Conservation (phyloP, 2,888 invertebrate genomes). For the Anarsia innoxiella region DNA sequence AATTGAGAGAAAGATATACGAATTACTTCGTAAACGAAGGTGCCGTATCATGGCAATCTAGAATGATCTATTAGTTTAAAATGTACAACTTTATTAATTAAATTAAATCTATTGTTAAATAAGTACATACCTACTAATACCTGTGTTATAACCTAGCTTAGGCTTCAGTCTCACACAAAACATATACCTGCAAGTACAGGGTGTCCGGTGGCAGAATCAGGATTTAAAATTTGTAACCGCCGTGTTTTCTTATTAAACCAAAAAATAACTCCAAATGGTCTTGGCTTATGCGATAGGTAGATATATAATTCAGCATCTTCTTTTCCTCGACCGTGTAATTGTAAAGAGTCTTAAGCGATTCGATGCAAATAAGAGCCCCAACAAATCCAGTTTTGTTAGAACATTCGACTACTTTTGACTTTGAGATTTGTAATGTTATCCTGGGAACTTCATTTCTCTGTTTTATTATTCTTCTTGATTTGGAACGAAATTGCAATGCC, state of each 20-base stretch:
- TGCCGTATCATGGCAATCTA: no score
- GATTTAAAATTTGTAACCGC: constrained; percentile 20
- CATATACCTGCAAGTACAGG: no score
- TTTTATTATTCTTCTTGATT: constrained; percentile 3
- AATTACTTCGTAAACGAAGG: no score
- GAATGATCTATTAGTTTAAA: no score
- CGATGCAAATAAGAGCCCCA: constrained; percentile 2
- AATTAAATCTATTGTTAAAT: no score
- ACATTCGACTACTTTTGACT: not conserved
- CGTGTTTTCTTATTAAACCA: constrained; percentile 15
- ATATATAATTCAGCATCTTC: constrained; percentile 6
- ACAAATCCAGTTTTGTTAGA: not conserved
- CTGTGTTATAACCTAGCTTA: no score
- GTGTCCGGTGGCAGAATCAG: no score
- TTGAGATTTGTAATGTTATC: constrained; percentile 5
- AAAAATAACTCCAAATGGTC: constrained; percentile 18
- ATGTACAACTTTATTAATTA: no score
- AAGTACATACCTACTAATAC: no score
- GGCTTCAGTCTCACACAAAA: no score
- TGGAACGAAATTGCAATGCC: constrained; percentile 1
- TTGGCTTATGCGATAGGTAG: constrained; percentile 18
- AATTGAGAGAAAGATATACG: no score
- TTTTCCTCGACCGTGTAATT: constrained; percentile 6
- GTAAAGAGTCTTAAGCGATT: not conserved
- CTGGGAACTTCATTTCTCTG: not conserved